These are phyloP conservation scores for Aphelenchoides fujianensis DNA, from an alignment of 1,140 invertebrate species.

Conservation along the genomic window DNA sequence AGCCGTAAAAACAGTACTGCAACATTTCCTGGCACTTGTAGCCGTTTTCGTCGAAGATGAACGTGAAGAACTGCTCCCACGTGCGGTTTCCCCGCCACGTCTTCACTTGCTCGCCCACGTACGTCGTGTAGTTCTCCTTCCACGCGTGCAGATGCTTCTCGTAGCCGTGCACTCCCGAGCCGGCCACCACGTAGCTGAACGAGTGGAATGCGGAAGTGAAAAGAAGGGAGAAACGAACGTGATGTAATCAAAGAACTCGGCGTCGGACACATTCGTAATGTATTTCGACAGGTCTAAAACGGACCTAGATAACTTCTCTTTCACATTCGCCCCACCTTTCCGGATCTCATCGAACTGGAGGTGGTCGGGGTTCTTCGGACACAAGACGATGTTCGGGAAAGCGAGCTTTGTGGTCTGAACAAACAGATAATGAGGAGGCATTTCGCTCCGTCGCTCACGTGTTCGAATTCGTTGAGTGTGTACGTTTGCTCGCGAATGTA, in stretches of 20 bases:
- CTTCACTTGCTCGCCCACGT: neutral
- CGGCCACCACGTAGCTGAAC: too few relatives aligned
- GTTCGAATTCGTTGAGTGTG: conserved; percentile 28
- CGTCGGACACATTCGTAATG: neutral
- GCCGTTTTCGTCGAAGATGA: conserved; percentile 17
- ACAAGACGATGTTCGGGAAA: conserved; percentile 32
- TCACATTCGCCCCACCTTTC: neutral
- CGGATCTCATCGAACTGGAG: conserved; percentile 22
- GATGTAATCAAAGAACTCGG: neutral
- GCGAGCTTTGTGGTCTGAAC: conserved; percentile 6
- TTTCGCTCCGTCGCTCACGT: neutral
- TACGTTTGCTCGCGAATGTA: conserved; percentile 33
- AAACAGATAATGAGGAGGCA: neutral
- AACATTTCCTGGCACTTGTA: conserved; percentile 21
- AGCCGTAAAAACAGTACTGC: conserved; percentile 41
- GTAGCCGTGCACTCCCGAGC: conserved; percentile 3
- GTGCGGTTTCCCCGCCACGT: conserved; percentile 6
- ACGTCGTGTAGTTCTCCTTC: neutral
- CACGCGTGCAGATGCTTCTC: neutral
- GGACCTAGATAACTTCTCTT: neutral
- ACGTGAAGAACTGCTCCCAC: conserved; percentile 16
- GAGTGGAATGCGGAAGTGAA: too few relatives aligned
- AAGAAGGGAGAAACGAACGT: neutral
- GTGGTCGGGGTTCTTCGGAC: conserved; percentile 41
- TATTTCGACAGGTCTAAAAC: neutral